Percentiles rank a stretch among this genome's conserved stretches.
These are phyloP conservation scores for Motacilla tschutschensis DNA, from an alignment of 2,113 vertebrate species.

Conservation along the genomic window DNA sequence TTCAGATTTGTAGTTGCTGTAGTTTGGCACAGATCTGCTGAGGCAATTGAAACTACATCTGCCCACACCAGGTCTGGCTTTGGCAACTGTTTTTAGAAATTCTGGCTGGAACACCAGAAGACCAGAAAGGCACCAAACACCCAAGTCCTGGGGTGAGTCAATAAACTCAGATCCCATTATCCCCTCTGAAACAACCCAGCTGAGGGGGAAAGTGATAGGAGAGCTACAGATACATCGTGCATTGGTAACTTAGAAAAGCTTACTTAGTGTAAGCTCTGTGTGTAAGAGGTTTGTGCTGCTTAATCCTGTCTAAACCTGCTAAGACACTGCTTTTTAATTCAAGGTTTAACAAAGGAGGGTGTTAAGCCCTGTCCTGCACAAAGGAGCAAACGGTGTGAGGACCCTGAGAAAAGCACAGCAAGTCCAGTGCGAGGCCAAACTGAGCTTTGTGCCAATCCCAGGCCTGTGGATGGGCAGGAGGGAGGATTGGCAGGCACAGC, in stretches of 20 bases:
- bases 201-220: background rate
- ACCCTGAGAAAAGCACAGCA: background rate
- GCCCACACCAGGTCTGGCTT: background rate
- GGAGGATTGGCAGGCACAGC: background rate
- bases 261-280: background rate
- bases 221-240: background rate
- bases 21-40: background rate
- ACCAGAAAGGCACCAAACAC: background rate
- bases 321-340: constrained; percentile 33
- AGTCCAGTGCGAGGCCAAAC: background rate
- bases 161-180: background rate
- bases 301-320: constrained; percentile 38
- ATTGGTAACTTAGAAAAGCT: constrained; percentile 28
- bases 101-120: background rate
- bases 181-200: background rate
- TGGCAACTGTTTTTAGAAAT: background rate
- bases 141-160: background rate
- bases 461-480: background rate
- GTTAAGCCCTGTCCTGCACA: background rate
- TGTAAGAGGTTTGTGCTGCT: constrained; percentile 32
- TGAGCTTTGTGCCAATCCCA: background rate
- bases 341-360: background rate
- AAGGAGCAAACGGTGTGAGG: background rate
- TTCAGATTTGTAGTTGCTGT: background rate
- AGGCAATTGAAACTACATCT: background rate